A percentile compares a stretch with the other conserved stretches of the same genome.
These are phyloP conservation scores for Lycocorax pyrrhopterus DNA, from an alignment of 2,113 vertebrate genomes.

Conservation along the genomic window DNA sequence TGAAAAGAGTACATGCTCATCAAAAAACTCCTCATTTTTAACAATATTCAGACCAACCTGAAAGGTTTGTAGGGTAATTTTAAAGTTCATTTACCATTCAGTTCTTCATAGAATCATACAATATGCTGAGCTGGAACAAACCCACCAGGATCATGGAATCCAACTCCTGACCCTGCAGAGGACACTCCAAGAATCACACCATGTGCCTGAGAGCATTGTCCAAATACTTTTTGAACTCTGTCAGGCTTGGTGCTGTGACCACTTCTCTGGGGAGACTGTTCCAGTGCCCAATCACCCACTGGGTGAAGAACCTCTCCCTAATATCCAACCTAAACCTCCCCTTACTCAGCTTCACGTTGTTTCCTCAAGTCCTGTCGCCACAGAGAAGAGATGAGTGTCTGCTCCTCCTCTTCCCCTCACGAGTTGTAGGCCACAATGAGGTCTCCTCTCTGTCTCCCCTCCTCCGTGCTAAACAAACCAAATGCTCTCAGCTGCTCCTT, in stretches of 20 bases:
- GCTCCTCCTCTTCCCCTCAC: neutral
- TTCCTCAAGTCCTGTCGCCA: neutral
- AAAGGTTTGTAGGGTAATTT: neutral
- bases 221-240: neutral
- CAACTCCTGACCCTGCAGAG: neutral
- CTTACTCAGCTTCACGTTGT: neutral
- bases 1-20: neutral
- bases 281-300: neutral
- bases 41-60: neutral
- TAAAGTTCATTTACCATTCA: neutral
- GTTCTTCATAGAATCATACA: neutral
- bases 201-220: neutral
- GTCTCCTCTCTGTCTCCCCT: neutral
- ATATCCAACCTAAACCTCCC: neutral
- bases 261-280: neutral
- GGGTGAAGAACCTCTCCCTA: neutral
- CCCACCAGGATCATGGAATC: neutral
- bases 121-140: neutral
- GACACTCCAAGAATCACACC: neutral
- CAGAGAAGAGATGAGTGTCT: no score
- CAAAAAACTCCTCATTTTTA: neutral
- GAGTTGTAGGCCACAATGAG: rapidly evolving
- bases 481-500: neutral
- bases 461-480: neutral
- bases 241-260: neutral